These are phyloP conservation scores for Crotalus tigris DNA, from an alignment of 2,113 vertebrate species.

Conservation along the genomic window DNA sequence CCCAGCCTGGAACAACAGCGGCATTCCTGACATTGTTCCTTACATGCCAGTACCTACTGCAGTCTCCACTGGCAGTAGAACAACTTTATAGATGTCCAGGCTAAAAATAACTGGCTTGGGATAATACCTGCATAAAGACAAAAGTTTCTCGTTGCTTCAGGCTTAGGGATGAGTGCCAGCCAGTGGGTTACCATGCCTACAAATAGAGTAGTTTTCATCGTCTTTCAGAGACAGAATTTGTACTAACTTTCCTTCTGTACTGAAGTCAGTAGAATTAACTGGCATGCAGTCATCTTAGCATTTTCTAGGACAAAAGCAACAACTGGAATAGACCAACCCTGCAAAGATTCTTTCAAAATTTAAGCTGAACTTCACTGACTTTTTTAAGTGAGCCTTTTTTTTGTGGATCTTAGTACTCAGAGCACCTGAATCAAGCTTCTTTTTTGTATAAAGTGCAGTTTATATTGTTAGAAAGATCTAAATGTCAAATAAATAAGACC, in stretches of 20 bases:
- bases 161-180: background rate
- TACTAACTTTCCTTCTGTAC: background rate
- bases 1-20: background rate
- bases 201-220: background rate
- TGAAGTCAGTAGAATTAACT: background rate
- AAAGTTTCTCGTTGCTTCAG: background rate
- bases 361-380: background rate
- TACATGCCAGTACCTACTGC: constrained; percentile 2
- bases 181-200: too few species aligned
- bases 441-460: background rate
- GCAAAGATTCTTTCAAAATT: background rate
- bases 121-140: background rate
- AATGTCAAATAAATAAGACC: background rate
- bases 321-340: background rate
- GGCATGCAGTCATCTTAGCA: background rate
- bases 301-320: background rate
- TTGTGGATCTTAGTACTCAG: background rate
- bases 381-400: background rate
- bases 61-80: background rate
- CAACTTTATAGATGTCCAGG: background rate
- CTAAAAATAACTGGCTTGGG: constrained; percentile 17
- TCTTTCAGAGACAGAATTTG: background rate
- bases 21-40: background rate
- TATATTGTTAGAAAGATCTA: background rate
- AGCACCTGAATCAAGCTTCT: background rate